Conservation (phyloP, 2,113 vertebrate species). For the Zosterops hypoxanthus region DNA sequence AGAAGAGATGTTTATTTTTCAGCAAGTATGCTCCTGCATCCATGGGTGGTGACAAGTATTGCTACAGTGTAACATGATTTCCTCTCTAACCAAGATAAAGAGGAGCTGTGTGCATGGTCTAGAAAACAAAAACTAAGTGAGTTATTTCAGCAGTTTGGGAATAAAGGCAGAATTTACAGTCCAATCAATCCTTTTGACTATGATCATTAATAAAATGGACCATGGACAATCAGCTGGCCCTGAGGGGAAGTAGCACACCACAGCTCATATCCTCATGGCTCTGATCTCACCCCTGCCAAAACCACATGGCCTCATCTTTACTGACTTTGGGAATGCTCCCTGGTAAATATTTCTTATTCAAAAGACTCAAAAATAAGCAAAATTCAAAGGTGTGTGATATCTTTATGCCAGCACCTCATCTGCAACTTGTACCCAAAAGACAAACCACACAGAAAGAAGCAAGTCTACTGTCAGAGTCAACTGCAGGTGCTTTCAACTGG, state of each 20-base stretch:
- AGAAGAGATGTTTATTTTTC: neutral
- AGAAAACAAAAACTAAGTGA: neutral
- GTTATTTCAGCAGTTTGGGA: neutral
- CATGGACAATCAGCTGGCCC: neutral
- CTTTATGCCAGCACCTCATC: neutral
- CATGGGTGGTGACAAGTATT: fast-evolving
- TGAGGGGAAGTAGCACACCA: neutral
- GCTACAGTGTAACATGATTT: neutral
- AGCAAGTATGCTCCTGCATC: fast-evolving
- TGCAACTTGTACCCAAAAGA: neutral
- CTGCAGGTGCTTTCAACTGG: neutral
- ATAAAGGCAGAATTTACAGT: neutral
- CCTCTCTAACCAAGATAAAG: neutral
- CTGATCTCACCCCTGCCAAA: neutral
- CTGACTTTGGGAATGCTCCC: neutral
- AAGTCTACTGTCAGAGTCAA: neutral
- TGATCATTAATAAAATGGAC: neutral
- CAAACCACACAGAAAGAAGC: neutral
- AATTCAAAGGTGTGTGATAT: neutral
- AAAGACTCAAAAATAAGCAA: neutral
- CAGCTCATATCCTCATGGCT: neutral
- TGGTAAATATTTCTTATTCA: neutral
- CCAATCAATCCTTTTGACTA: neutral
- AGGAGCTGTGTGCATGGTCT: neutral
- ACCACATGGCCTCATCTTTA: neutral